phyloP scores from a whole-genome alignment of 30 jellyfish, hydroid and myxozoan genomes.

The Hydractinia echinata region DNA sequence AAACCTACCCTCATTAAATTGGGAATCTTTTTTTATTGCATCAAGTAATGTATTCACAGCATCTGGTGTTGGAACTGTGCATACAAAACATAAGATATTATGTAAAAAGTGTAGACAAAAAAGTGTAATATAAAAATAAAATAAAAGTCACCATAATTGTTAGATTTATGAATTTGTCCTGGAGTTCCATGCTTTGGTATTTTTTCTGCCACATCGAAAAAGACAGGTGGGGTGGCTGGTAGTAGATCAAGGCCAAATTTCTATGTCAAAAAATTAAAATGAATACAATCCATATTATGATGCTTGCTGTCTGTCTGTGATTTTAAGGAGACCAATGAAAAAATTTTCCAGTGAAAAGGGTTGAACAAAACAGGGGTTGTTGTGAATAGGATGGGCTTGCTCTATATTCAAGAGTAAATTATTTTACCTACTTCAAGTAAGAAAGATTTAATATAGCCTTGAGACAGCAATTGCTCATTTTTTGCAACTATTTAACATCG shows the following conservation, averaged over 20 bases:
- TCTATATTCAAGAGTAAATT: too few relatives aligned
- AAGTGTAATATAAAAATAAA: background rate
- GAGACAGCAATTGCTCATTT: too few relatives aligned
- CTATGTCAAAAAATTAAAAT: background rate
- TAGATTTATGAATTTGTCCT: background rate
- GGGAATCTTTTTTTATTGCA: too few relatives aligned
- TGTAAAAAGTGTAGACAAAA: background rate
- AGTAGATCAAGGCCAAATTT: conserved; percentile 15
- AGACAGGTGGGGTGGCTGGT: conserved; percentile 22
- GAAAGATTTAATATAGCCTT: too few relatives aligned
- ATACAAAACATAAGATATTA: background rate
- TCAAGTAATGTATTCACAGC: conserved; percentile 17
- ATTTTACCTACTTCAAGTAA: too few relatives aligned
- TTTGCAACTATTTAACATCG: too few relatives aligned
- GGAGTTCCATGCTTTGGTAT: background rate
- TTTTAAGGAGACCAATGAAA: too few relatives aligned
- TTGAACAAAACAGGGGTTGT: too few relatives aligned
- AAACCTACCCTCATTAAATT: too few relatives aligned
- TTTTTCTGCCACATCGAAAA: background rate
- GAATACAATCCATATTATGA: background rate
- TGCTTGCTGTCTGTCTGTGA: background rate
- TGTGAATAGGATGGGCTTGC: too few relatives aligned
- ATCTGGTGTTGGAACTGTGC: conserved; percentile 1
- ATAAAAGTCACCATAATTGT: background rate
- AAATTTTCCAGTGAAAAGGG: too few relatives aligned